Percentiles rank a stretch among this genome's conserved stretches.
phyloP scores from a whole-genome alignment of 2,113 vertebrate genomes.

The Geococcyx californianus region DNA sequence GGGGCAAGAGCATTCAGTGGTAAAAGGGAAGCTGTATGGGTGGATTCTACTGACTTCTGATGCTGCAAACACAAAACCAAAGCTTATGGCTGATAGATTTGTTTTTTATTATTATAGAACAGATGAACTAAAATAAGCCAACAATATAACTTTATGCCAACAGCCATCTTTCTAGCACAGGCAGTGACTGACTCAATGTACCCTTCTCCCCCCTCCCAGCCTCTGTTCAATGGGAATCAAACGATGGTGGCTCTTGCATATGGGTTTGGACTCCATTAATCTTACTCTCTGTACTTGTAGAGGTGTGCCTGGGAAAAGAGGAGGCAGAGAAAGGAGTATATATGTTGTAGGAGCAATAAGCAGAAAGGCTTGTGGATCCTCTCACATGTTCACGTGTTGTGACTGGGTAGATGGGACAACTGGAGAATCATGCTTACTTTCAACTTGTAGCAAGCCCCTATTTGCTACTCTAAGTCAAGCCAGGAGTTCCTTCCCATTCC shows the following conservation, averaged over 20 bases:
- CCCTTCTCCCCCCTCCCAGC: not conserved
- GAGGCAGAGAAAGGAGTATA: constrained; percentile 22
- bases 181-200: constrained; percentile 43
- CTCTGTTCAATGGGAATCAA: constrained; percentile 5
- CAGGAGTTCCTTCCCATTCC: constrained; percentile 23
- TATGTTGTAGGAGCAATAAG: constrained; percentile 55
- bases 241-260: not conserved
- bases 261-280: not conserved
- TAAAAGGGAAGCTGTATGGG: not conserved
- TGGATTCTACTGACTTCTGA: not conserved
- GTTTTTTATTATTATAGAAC: constrained; percentile 81
- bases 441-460: not conserved
- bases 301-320: constrained; percentile 38
- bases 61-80: constrained; percentile 24
- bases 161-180: constrained; percentile 69
- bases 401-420: not conserved
- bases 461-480: constrained; percentile 52
- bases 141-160: constrained; percentile 77
- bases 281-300: not conserved
- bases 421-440: constrained; percentile 7
- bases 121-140: constrained; percentile 78
- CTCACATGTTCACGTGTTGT: not conserved
- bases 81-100: constrained; percentile 74
- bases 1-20: not conserved
- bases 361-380: constrained; percentile 59